Conservation (phyloP, 1,140 invertebrate species). For the silkworm (Bombyx mori) region DNA sequence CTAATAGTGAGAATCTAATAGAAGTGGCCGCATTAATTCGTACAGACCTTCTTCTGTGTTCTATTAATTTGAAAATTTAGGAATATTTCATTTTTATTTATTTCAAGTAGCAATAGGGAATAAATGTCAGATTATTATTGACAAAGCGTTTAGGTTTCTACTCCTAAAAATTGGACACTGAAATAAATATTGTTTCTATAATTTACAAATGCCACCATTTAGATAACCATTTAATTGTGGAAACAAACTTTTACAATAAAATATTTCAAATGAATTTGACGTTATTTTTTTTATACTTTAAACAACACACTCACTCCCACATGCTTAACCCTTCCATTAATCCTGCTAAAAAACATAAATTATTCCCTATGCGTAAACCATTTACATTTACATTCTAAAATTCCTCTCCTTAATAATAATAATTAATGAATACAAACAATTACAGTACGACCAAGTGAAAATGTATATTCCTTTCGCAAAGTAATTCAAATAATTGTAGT, state of each 20-base stretch:
- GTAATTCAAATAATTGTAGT: too few species aligned
- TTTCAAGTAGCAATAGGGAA: background rate
- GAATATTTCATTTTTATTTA: conserved; percentile 21
- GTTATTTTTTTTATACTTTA: conserved; percentile 1
- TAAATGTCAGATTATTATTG: background rate
- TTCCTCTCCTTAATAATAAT: too few species aligned
- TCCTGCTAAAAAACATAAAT: too few species aligned
- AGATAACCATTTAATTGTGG: conserved; percentile 45
- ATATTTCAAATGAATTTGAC: conserved; percentile 31
- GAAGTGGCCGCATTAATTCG: conserved; percentile 60
- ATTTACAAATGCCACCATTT: conserved; percentile 50
- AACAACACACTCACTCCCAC: background rate
- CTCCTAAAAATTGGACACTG: too few species aligned
- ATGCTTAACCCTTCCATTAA: background rate
- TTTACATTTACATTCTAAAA: too few species aligned
- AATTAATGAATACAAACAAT: too few species aligned
- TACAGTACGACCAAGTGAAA: too few species aligned
- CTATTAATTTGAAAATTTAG: conserved; percentile 68
- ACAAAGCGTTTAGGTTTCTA: background rate
- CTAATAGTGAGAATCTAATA: conserved; percentile 16
- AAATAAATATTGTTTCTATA: conserved; percentile 16
- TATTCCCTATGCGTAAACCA: too few species aligned
- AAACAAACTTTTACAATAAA: conserved; percentile 62
- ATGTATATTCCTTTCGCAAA: too few species aligned
- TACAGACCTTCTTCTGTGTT: conserved; percentile 56